Conservation (phyloP, 2,113 vertebrate species). For the Pycnonotus jocosus region DNA sequence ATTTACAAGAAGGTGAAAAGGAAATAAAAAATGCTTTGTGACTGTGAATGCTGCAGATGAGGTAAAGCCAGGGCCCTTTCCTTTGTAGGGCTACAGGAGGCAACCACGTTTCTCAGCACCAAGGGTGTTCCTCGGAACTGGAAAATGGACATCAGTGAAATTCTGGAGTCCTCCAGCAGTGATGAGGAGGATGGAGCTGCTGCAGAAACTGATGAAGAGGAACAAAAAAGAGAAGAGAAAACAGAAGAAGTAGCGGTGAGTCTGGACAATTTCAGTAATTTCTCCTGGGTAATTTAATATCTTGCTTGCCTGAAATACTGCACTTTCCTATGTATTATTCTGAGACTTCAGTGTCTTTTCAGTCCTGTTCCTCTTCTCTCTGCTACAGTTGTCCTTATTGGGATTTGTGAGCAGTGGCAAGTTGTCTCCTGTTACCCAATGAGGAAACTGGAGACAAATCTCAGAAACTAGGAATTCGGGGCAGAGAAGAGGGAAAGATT, state of each 20-base stretch:
- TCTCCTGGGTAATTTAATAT: not conserved
- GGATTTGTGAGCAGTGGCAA: not conserved
- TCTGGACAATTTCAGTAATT: not conserved
- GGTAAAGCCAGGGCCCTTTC: constrained; percentile 28
- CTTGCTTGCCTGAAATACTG: not conserved
- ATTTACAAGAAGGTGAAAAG: not conserved
- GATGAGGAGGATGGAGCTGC: constrained; percentile 85
- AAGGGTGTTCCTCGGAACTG: constrained; percentile 83
- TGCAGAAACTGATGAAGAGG: constrained; percentile 80
- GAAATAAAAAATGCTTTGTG: not conserved
- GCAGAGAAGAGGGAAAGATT: not conserved
- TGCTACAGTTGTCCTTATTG: not conserved
- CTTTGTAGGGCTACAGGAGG: constrained; percentile 80
- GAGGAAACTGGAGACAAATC: not conserved
- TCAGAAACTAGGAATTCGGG: not conserved
- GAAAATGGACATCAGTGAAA: constrained; percentile 98
- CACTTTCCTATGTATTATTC: not conserved
- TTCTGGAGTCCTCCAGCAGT: constrained; percentile 94
- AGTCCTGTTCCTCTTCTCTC: not conserved
- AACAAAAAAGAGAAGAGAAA: constrained; percentile 74
- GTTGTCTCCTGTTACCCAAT: not conserved
- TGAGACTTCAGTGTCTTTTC: not conserved
- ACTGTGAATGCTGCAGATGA: not conserved
- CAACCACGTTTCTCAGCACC: constrained; percentile 76
- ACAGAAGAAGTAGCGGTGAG: constrained; percentile 74